Conservation (phyloP, 2,888 invertebrate species). For the Pristionchus maxplancki region DNA sequence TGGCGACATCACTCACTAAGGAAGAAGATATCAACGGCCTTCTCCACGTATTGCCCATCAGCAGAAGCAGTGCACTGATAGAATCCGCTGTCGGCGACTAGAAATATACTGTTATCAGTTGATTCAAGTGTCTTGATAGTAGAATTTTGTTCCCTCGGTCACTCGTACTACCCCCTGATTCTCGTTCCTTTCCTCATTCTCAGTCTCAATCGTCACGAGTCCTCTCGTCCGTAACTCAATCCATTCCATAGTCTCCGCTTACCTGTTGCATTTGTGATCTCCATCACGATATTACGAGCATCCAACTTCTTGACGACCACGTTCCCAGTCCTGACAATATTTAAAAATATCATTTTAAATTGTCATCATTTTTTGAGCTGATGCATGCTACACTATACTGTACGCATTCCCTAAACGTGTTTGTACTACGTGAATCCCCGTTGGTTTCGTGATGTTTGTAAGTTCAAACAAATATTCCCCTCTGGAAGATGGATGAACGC, state of each 20-base stretch:
- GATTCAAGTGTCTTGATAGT: neutral
- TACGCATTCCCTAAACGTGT: neutral
- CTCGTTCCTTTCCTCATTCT: neutral
- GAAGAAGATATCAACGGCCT: slow-evolving; percentile 62
- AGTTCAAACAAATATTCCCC: neutral
- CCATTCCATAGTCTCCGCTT: neutral
- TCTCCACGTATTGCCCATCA: slow-evolving; percentile 54
- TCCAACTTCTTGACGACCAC: slow-evolving; percentile 62
- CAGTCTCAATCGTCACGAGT: neutral
- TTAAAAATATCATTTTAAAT: neutral
- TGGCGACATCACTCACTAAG: slow-evolving; percentile 60
- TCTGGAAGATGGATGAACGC: slow-evolving; percentile 1
- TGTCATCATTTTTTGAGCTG: neutral
- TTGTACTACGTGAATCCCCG: neutral
- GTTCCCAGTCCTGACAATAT: slow-evolving; percentile 57
- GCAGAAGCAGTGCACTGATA: slow-evolving; percentile 63
- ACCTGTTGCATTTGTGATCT: slow-evolving; percentile 58
- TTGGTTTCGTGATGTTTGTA: slow-evolving; percentile 16
- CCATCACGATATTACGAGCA: slow-evolving; percentile 58
- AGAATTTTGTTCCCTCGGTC: neutral
- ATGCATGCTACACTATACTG: neutral
- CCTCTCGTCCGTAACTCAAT: slow-evolving; percentile 9
- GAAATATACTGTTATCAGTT: neutral
- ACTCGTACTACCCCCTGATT: neutral
- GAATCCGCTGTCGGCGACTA: slow-evolving; percentile 62